A percentile compares a stretch with the other conserved stretches of the same genome.
These are phyloP conservation scores for Bombus impatiens DNA, from an alignment of 1,140 invertebrate species.

Conservation along the genomic window DNA sequence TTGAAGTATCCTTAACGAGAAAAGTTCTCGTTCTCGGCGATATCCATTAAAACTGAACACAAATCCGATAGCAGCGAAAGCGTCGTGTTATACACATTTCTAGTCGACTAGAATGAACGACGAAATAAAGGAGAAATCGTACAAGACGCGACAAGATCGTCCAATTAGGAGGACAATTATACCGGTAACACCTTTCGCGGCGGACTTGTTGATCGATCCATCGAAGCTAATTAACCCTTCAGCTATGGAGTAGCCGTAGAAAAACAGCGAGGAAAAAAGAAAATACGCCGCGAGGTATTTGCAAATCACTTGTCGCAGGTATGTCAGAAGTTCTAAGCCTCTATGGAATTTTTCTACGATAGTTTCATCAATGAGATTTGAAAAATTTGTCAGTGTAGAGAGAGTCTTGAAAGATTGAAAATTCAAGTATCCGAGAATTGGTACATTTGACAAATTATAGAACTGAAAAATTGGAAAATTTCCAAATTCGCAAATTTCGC, in stretches of 20 bases:
- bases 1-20: constrained; percentile 27
- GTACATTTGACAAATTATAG: too few species aligned
- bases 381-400: neutral
- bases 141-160: neutral
- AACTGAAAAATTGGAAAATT: neutral
- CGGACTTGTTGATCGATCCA: neutral
- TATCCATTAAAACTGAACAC: constrained; percentile 1
- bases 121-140: constrained; percentile 6
- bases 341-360: neutral
- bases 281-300: neutral
- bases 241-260: neutral
- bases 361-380: neutral
- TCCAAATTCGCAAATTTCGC: neutral
- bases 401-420: neutral
- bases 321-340: neutral
- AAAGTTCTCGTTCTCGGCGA: neutral
- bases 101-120: neutral
- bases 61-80: neutral
- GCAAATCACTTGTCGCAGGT: neutral
- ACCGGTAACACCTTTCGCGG: constrained; percentile 32
- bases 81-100: neutral
- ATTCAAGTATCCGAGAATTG: neutral
- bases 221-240: constrained; percentile 29
- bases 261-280: neutral
- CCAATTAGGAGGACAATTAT: constrained; percentile 37